These are phyloP conservation scores for Fundulus diaphanus DNA, from an alignment of 2,797 vertebrate species.

Conservation along the genomic window DNA sequence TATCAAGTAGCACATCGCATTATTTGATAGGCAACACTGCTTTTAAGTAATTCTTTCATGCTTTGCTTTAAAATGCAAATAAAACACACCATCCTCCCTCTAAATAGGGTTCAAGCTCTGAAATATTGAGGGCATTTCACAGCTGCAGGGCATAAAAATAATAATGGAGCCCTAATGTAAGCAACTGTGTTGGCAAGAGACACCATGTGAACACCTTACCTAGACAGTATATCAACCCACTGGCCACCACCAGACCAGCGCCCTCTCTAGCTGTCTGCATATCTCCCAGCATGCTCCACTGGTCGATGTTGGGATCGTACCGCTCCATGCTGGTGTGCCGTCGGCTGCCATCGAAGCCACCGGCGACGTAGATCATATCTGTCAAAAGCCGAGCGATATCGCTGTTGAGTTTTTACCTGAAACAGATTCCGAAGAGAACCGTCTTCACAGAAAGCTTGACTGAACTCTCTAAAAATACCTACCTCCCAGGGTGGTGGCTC, in stretches of 20 bases:
- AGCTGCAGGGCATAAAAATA: background rate
- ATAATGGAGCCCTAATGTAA: background rate
- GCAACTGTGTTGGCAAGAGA: background rate
- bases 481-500: constrained; percentile 97
- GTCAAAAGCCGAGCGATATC: constrained; percentile 16
- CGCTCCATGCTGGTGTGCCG: constrained; percentile 99
- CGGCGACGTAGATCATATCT: constrained; percentile 99
- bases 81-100: background rate
- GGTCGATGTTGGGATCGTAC: constrained; percentile 98
- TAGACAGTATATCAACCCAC: constrained; percentile 96
- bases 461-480: background rate
- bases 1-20: background rate
- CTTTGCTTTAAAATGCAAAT: background rate
- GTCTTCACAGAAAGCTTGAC: background rate
- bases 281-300: constrained; percentile 99
- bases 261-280: constrained; percentile 99
- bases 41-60: background rate
- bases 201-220: constrained; percentile 74
- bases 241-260: constrained; percentile 95
- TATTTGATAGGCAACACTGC: background rate
- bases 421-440: background rate
- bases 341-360: constrained; percentile 96
- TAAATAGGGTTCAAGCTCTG: background rate
- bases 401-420: background rate
- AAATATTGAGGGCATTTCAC: background rate